These are phyloP conservation scores for Mesoclemmys tuberculata DNA, from an alignment of 2,113 vertebrate species.

Conservation along the genomic window DNA sequence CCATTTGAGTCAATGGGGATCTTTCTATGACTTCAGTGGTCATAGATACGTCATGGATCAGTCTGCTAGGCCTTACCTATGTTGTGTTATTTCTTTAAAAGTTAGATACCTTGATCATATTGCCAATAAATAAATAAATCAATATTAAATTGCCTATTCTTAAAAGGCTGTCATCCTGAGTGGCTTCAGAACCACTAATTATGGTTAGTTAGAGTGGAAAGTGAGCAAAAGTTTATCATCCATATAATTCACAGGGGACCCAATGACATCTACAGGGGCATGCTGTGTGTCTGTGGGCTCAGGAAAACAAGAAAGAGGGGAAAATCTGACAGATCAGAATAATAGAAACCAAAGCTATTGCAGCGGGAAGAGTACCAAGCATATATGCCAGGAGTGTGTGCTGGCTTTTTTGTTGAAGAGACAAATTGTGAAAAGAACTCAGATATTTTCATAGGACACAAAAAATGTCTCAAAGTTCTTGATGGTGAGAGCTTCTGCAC, in stretches of 20 bases:
- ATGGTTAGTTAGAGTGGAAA: neutral
- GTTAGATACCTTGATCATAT: neutral
- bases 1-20: neutral
- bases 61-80: constrained; percentile 3
- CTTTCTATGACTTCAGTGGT: neutral
- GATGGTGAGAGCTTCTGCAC: neutral
- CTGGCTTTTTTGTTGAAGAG: neutral
- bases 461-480: neutral
- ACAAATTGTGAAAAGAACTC: neutral
- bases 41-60: neutral
- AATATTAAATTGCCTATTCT: constrained; percentile 15
- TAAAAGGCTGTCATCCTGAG: neutral
- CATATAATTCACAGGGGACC: constrained; percentile 61
- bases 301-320: neutral
- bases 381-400: neutral
- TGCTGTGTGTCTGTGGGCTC: constrained; percentile 47
- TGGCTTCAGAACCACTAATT: neutral
- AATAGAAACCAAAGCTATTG: constrained; percentile 1
- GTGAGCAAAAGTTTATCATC: constrained; percentile 46
- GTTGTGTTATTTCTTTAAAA: constrained; percentile 9
- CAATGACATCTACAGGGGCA: constrained; percentile 30
- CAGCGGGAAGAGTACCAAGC: neutral
- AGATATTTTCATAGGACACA: neutral
- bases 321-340: constrained; percentile 45
- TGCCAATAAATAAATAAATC: constrained; percentile 19